A percentile compares a stretch with the other conserved stretches of the same genome.
Evolutionary conservation across 2,888 invertebrate species (phyloP).

Genomic region (Julus scanicus): DNA sequence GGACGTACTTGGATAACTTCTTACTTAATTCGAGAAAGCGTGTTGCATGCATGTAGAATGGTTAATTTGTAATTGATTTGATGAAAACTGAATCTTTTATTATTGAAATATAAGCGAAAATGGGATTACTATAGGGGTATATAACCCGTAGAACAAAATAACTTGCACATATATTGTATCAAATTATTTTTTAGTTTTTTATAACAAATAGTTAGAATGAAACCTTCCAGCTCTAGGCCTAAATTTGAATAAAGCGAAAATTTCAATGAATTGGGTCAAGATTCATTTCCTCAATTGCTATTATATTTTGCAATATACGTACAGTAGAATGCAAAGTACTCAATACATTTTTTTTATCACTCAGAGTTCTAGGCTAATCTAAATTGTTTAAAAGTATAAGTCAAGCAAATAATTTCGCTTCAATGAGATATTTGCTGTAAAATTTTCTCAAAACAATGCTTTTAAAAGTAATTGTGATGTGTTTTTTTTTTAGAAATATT

Average conservation of each 20-base stretch:
- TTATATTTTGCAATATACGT: background rate
- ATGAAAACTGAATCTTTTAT: background rate
- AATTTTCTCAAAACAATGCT: background rate
- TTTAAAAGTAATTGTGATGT: background rate
- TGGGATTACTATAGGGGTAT: too few relatives aligned
- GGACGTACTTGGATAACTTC: background rate
- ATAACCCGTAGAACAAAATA: background rate
- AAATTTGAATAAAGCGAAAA: background rate
- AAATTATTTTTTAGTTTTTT: background rate
- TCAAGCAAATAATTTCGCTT: background rate
- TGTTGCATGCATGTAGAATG: background rate
- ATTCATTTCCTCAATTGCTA: background rate
- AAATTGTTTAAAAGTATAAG: background rate
- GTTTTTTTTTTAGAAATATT: too few relatives aligned
- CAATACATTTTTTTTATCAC: background rate
- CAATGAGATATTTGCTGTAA: background rate
- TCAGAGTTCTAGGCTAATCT: background rate
- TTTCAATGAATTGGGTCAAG: constrained; percentile 39
- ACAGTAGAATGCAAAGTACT: background rate
- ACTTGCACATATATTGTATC: background rate
- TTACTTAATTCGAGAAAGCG: background rate
- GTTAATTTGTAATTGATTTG: too few relatives aligned
- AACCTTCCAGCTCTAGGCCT: constrained; percentile 29
- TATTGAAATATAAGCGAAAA: background rate
- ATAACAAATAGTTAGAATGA: background rate